Conservation (phyloP, 2,888 invertebrate genomes). For the Thalpophila matura region DNA sequence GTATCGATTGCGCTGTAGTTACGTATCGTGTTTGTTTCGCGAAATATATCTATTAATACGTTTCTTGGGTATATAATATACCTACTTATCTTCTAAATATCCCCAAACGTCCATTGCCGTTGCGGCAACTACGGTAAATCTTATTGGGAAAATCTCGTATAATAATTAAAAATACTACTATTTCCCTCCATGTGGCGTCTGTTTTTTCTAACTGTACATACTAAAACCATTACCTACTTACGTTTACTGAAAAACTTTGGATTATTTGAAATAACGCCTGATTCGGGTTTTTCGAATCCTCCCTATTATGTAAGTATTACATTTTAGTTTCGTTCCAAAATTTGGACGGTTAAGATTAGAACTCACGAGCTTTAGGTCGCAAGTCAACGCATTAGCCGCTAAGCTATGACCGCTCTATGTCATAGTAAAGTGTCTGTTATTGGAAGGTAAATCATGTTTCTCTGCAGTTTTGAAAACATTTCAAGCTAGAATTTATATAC, state of each 20-base stretch:
- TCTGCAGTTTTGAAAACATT: constrained; percentile 72
- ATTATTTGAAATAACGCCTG: not conserved
- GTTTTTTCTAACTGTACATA: not conserved
- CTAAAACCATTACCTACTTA: not conserved
- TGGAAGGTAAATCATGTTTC: constrained; percentile 66
- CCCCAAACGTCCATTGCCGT: no score
- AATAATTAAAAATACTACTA: constrained; percentile 10
- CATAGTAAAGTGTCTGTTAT: constrained; percentile 62
- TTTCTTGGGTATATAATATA: not conserved
- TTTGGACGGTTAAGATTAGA: constrained; percentile 25
- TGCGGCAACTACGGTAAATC: no score
- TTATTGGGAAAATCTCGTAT: not conserved
- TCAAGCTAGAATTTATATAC: constrained; percentile 65
- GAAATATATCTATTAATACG: constrained; percentile 11
- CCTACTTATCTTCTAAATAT: not conserved
- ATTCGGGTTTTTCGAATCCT: not conserved
- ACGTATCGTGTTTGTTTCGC: constrained; percentile 50
- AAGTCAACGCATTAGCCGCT: constrained; percentile 33
- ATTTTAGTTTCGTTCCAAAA: not conserved
- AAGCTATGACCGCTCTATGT: constrained; percentile 39
- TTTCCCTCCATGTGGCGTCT: not conserved
- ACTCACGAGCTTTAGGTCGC: constrained; percentile 23
- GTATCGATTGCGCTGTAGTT: constrained; percentile 60
- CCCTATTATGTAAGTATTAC: not conserved
- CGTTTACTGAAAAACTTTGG: constrained; percentile 7